Evolutionary conservation across 2,888 invertebrate genomes (phyloP), one percentile per base, ranked within the genome.

Genomic region (Stenolophus ochropezus): DNA sequence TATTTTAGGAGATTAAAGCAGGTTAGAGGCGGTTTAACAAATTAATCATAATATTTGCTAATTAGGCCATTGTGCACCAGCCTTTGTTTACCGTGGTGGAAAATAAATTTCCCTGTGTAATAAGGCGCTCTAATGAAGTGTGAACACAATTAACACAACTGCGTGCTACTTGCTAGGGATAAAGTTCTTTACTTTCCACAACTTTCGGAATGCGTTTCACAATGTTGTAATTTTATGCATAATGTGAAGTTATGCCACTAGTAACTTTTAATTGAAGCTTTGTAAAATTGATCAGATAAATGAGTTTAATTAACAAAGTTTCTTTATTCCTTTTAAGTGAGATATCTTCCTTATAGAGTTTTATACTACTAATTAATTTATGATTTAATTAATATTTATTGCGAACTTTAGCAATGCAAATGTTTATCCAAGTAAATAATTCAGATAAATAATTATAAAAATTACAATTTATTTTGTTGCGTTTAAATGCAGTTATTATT

Each of bases 281-380:
- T 74, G 14, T 51, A 75, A 75, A 20, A 5, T 16, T 75, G 23
- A 75, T 51, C 74, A 51, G 51, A 75, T 51, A 14, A 27, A 42
- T 61, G 25, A 33, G 69, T 69, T n/a, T 75, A 75, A 75, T 75
- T 49, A 53, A 23, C 6, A 75, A 75, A 75, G 74, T 75, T 75
- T 53, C 74, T 74, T 74, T 47, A 23, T 74, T 49, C 74, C 56
- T 25, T 18, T 42, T 11, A 42, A 42, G 8, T 42, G 33, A 42
- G 33, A 42, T 42, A 42, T 42, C 8, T n/a, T 25, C 25, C 23
- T 61, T 61, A 61, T 61, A 14, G 56, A 56, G 56, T 56, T 56
- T 56, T 21, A 56, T 11, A 56, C 21, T 20, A 2, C 4, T 21
- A 61, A 61, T 61, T 61, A 61, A 61, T 27, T 61, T n/a, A 14